Conservation (phyloP, 2,797 vertebrate genomes). For the Carapus acus region DNA sequence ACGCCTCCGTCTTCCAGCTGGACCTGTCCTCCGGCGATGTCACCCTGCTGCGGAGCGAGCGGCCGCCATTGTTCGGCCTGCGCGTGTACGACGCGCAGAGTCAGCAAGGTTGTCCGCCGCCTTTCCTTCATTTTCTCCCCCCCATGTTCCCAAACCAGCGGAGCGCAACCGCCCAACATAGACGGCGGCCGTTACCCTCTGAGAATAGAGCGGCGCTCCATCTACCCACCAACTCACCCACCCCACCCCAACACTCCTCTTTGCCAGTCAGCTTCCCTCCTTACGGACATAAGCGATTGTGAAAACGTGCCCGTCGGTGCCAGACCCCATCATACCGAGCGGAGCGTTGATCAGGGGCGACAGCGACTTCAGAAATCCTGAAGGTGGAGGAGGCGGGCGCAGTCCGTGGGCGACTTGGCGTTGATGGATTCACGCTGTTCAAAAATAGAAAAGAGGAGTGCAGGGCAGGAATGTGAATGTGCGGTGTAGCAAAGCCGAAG, state of each 20-base stretch:
- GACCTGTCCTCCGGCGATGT: constrained; percentile 84
- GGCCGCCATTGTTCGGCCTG: constrained; percentile 91
- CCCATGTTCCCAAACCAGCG: constrained; percentile 18
- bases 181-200: constrained; percentile 16
- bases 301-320: constrained; percentile 10
- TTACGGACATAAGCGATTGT: constrained; percentile 17
- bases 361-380: constrained; percentile 33
- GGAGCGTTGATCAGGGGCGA: constrained; percentile 30
- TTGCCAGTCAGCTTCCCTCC: constrained; percentile 29
- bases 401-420: constrained; percentile 30
- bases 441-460: constrained; percentile 37
- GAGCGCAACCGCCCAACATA: constrained; percentile 24
- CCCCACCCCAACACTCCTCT: constrained; percentile 6
- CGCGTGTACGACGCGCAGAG: constrained; percentile 90
- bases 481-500: no score
- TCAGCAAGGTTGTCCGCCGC: constrained; percentile 86
- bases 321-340: constrained; percentile 26
- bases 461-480: constrained; percentile 25
- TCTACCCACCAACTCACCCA: constrained; percentile 6
- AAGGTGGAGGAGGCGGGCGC: constrained; percentile 33
- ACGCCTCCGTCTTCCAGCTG: constrained; percentile 95
- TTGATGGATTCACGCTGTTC: constrained; percentile 59
- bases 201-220: constrained; percentile 18
- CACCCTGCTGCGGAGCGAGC: constrained; percentile 85
- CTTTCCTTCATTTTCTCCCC: constrained; percentile 29